Base-by-base conservation (phyloP, 2,888 invertebrate species). In the Sinotaia quadrata region DNA sequence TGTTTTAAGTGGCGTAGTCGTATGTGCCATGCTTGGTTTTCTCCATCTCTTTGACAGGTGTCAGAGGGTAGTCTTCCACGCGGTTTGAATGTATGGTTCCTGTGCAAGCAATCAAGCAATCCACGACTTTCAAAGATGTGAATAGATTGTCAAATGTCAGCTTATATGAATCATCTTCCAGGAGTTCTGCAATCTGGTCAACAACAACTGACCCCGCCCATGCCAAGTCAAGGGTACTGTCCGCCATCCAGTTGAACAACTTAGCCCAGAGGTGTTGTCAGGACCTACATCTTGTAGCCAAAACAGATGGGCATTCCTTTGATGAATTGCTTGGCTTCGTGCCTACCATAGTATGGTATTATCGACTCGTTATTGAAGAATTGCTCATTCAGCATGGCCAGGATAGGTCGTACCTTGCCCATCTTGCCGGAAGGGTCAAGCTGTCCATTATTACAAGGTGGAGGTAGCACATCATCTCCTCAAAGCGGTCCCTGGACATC, bases 311-410 rank as follows among this genome's bases (percentile, higher is more conserved):
- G 76, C 62, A 78, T 79, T 41, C 77, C 77, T 36, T 66, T 65
- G 41, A 71, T 77, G 51, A 68, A 77, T 54, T 75, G 78, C 54
- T 77, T 77, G 18, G 71, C 62, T 34, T 74, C 69, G 67, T 78
- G 78, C 27, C 67, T 29, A 18, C 77, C 85, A 77, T 80, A 87
- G 72, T 88, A 87, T 27, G 84, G 60, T 5, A 36, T 47, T 8
- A 18, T 18, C 8, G 29, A 49, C 41, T 61, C 72, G 52, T 52
- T 66, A 7, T 41, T 27, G 29, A 70, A 47, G 34, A 65, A 69
- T n/a, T 31, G 34, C 34, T 70, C 58, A 44, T 74, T 69, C 33
- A 72, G 34, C 15, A 59, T 57, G 34, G 31, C 41, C 27, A 74
- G n/a, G 29, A 74, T 57, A n/a, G 74, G 70, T 7, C 67, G 41